Percentiles rank a stretch among this genome's conserved stretches.
Evolutionary conservation across 1,140 invertebrate genomes (phyloP).

Genomic region (Aphelenchoides avenae): DNA sequence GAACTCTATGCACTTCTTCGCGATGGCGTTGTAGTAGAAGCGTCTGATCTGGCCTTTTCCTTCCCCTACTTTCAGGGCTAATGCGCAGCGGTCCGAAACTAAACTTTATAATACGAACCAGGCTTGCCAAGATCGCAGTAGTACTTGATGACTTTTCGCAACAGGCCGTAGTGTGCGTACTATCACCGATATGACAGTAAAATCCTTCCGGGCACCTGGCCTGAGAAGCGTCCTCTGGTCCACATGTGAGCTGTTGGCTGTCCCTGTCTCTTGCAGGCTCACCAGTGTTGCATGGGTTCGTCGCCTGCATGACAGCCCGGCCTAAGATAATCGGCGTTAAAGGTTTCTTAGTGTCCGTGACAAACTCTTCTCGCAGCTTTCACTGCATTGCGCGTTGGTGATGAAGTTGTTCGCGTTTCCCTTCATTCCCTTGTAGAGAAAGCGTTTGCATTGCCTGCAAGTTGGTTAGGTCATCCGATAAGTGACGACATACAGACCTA

Average conservation of each 20-base stretch:
- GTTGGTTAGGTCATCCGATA: background rate
- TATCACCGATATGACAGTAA: conserved; percentile 53
- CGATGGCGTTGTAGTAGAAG: conserved; percentile 55
- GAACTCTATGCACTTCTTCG: conserved; percentile 51
- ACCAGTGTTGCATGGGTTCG: conserved; percentile 33
- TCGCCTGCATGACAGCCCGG: conserved; percentile 1
- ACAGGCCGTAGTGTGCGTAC: conserved; percentile 43
- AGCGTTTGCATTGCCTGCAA: conserved; percentile 52
- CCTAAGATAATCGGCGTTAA: background rate
- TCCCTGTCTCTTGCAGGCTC: conserved; percentile 31
- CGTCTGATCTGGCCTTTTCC: conserved; percentile 43
- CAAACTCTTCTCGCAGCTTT: conserved; percentile 28
- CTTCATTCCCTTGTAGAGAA: conserved; percentile 55
- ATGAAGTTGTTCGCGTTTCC: conserved; percentile 59
- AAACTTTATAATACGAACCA: conserved; percentile 27
- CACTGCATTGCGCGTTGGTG: conserved; percentile 32
- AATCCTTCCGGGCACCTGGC: conserved; percentile 46
- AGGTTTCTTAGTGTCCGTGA: background rate
- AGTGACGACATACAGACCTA: background rate
- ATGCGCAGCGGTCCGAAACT: conserved; percentile 50
- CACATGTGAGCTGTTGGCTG: conserved; percentile 33
- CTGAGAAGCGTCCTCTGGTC: conserved; percentile 20
- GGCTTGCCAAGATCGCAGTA: too few relatives aligned
- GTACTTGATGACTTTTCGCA: conserved; percentile 41
- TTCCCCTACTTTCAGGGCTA: conserved; percentile 49